Base-by-base conservation (phyloP, 2,888 invertebrate species). In the Nycteola revayana region DNA sequence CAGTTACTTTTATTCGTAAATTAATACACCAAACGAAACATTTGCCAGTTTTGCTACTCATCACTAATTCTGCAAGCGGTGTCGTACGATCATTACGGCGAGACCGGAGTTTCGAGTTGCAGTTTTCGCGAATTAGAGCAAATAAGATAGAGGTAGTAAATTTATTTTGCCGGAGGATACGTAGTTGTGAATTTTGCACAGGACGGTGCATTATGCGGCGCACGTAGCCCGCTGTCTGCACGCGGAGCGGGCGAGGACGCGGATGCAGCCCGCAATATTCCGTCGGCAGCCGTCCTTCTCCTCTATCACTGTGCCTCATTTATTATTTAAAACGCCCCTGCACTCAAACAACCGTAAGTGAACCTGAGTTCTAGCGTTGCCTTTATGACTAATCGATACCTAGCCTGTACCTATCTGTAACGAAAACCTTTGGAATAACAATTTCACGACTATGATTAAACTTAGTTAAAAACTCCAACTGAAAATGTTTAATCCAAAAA, bases 111-210 rank as follows among this genome's bases (percentile, higher is more conserved):
- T 70, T 60, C 58, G 42, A 63, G 66, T 65, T 67, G 68, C 71
- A 76, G 74, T 81, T 79, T 75, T 78, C 71, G 58, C 70, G 74
- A 83, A 83, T 79, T 79, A 78, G 78, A 82, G 75, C 76, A 85
- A 85, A 86, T 83, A 84, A 83, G 79, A 82, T 82, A 81, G 75
- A 73, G 75, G 68, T 68, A 76, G 82, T 76, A 80, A 85, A 85
- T 83, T 85, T 78, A 86, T 83, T 84, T 79, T 66, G 76, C 74
- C 65, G 66, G 74, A 66, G 80, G 77, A 79, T 66, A 61, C 53
- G 60, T 81, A 82, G 83, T 83, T 81, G 86, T 83, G 83, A 87
- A 87, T 87, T 85, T 86, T 82, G 81, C 73, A 85, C 77, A 67
- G 77, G 70, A 66, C 60, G 63, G 68, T 76, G 83, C 80, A 84